Evolutionary conservation across 2,888 invertebrate genomes (phyloP), one percentile per base, ranked within the genome.

Genomic region (Harpalus rufipes): DNA sequence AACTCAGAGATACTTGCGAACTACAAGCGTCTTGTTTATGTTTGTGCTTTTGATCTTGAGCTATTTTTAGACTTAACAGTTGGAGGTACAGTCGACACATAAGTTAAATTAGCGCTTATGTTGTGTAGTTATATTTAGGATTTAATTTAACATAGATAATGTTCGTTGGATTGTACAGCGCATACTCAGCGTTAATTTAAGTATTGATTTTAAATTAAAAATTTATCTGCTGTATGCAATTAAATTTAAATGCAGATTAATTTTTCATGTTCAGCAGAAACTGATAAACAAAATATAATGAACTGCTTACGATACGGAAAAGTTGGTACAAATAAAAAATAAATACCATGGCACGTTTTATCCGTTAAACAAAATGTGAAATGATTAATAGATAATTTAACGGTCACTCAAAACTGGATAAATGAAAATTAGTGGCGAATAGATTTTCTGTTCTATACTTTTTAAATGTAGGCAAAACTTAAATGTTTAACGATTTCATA

Each of bases 1-100:
- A 51, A 51, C 44, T 51, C 1, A 2, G 3, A 3, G 6, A 32
- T 32, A 32, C 32, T 32, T 32, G 32, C 32, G 5, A 5, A 4
- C n/a, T 59, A 0, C 44, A 51, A 12, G 12, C 44, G 18, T 32
- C 59, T 4, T 1, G n/a, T 58, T 16, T 58, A 0, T 63, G 32
- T 63, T 18, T 18, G 18, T 18, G 63, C 25, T 63, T 63, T 59
- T 16, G 59, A 16, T 59, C 16, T 51, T 51, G 44, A 12, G 44
- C 72, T 74, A 74, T 74, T 74, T 74, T 74, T 68, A 68, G 68
- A 21, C 2, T 51, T 51, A 51, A 51, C 44, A 51, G 44, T 51
- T 10, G 10, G 10, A 51, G 12, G 44, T 51, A 51, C 44, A 51
- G 44, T 51, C 44, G 6, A 51, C 12, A 51, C 44, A 51, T 51